Evolutionary conservation across 2,113 vertebrate species (phyloP), one percentile per base, ranked within the genome.

Genomic region (Sapajus apella): DNA sequence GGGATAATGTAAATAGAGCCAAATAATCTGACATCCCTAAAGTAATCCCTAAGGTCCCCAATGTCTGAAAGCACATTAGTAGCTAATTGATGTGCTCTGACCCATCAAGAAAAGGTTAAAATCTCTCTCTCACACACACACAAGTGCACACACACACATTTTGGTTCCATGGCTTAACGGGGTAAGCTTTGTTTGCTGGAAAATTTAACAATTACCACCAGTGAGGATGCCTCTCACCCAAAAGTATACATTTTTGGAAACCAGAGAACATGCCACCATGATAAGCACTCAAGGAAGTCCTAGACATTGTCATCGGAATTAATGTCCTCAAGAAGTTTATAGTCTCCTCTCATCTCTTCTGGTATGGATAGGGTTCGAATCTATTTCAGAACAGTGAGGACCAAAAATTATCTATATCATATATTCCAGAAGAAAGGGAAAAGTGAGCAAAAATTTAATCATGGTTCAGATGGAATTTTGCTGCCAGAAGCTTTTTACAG

Each of bases 401-500:
- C 52, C 14, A 73, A 40, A 77, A 90, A 64, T 2, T 64, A 87
- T 70, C 20, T 90, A 84, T 87, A 35, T 45, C n/a, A 20, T 27
- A 81, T 93, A 86, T 77, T 93, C 10, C 27, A 85, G 64, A 89
- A 93, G 61, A 23, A 93, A 80, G 40, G 6, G 52, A 47, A 37
- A 80, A 56, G 83, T 81, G 45, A 94, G 35, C 45, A 32, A 85
- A 56, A 94, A 90, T 30, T 40, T 72, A 20, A 66, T 45, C 43
- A 43, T 56, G 10, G 20, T 90, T 96, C 52, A 94, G 40, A 70
- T 30, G 32, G 45, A 84, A 90, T 73, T 95, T 12, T 37, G 50
- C 17, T 83, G 37, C 87, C 70, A 87, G 89, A 84, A 77, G 80
- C 56, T 96, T 97, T 96, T 37, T 37, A 72, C 8, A 80, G 72